phyloP scores from a whole-genome alignment of 1,140 invertebrate genomes.

The Atta texana region DNA sequence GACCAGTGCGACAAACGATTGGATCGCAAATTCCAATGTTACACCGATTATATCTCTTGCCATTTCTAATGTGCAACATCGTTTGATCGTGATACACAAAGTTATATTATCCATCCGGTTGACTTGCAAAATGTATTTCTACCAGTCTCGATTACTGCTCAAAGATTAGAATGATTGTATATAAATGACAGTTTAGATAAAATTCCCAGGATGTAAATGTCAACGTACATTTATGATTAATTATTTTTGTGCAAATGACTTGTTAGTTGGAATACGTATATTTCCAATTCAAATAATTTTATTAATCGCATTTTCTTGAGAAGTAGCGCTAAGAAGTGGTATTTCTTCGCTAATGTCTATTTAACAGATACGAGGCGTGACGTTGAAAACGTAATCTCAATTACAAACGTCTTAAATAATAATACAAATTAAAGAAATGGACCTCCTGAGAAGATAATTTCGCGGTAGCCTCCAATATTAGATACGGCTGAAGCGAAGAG shows the following conservation, averaged over 20 bases:
- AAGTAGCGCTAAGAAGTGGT: neutral
- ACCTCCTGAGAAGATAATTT: slow-evolving; percentile 81
- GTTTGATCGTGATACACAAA: neutral
- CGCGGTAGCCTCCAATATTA: slow-evolving; percentile 76
- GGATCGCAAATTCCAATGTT: slow-evolving; percentile 28
- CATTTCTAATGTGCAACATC: slow-evolving; percentile 1
- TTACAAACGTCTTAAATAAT: slow-evolving; percentile 77
- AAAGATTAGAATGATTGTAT: neutral
- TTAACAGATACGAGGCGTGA: slow-evolving; percentile 72
- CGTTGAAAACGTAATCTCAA: slow-evolving; percentile 71
- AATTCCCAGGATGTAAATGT: slow-evolving; percentile 1
- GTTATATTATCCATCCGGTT: slow-evolving; percentile 9
- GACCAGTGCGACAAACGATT: slow-evolving; percentile 58
- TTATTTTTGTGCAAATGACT: neutral
- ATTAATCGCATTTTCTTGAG: slow-evolving; percentile 21
- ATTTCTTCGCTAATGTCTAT: slow-evolving; percentile 36
- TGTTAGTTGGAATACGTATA: neutral
- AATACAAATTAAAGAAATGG: slow-evolving; percentile 79
- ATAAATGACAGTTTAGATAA: neutral
- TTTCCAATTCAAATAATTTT: slow-evolving; percentile 16
- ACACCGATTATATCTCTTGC: slow-evolving; percentile 33
- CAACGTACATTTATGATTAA: neutral
- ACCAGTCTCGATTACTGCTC: neutral
- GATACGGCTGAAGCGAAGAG: slow-evolving; percentile 74
- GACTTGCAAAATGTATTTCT: slow-evolving; percentile 19